Evolutionary conservation across 2,888 invertebrate species (phyloP).

Genomic region (Drosophila kambysellisi): DNA sequence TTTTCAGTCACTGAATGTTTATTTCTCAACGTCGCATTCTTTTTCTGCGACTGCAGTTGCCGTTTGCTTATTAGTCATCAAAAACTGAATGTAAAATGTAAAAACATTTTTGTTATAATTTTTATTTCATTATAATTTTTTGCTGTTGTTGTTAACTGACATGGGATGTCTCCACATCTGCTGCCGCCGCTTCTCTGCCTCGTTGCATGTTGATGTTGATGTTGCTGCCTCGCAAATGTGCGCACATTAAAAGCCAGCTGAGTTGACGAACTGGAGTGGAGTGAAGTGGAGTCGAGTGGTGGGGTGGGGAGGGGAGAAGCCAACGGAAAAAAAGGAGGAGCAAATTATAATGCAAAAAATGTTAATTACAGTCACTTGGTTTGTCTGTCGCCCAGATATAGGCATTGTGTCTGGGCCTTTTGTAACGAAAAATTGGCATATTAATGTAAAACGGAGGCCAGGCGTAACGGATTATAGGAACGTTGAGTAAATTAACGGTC

Average conservation of each 20-base stretch:
- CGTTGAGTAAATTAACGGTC: constrained; percentile 68
- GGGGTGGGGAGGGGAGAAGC: constrained; percentile 26
- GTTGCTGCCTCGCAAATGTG: constrained; percentile 55
- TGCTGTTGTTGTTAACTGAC: constrained; percentile 27
- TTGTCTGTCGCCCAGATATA: constrained; percentile 30
- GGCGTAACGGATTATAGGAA: constrained; percentile 73
- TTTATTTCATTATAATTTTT: constrained; percentile 20
- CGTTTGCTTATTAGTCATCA: constrained; percentile 60
- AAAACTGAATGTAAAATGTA: constrained; percentile 28
- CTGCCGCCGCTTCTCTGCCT: constrained; percentile 9
- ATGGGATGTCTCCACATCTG: constrained; percentile 10
- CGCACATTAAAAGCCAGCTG: constrained; percentile 66
- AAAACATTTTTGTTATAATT: constrained; percentile 44
- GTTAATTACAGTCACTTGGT: constrained; percentile 71
- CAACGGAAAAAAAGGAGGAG: constrained; percentile 56
- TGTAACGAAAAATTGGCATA: constrained; percentile 63
- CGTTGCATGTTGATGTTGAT: constrained; percentile 6
- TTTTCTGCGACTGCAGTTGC: constrained; percentile 10
- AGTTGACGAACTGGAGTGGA: constrained; percentile 25
- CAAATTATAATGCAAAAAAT: constrained; percentile 77
- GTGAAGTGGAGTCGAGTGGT: not conserved
- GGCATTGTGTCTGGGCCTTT: constrained; percentile 49
- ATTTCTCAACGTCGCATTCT: not conserved
- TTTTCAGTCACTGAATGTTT: constrained; percentile 1
- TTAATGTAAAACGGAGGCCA: constrained; percentile 70